Percentiles rank a stretch among this genome's conserved stretches.
Conservation (phyloP, 2,888 invertebrate species). For the Tipula unca region DNA sequence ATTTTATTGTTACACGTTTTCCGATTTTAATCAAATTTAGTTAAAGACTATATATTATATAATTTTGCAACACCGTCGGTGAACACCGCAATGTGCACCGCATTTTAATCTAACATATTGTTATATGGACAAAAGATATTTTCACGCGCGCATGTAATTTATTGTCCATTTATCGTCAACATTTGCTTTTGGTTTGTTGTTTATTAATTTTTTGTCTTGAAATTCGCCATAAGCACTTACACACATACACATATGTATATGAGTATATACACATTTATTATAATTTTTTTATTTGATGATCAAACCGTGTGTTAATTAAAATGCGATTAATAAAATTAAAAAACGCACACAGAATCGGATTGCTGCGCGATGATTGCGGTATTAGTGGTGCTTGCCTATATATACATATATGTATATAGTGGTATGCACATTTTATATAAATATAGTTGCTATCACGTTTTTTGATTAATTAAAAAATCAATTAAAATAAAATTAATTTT, state of each 20-base stretch:
- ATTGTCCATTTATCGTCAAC: no score
- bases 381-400: not conserved
- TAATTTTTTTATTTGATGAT: not conserved
- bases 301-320: not conserved
- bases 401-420: not conserved
- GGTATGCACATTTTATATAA: no score
- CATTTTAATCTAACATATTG: no score
- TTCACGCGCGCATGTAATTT: no score
- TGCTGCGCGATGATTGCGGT: not conserved
- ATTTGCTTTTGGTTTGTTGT: not conserved
- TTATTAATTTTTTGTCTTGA: not conserved
- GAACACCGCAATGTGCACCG: no score
- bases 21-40: no score
- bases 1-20: no score
- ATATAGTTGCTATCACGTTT: not conserved
- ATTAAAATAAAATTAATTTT: slow-evolving; percentile 4
- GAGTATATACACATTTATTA: not conserved
- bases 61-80: no score
- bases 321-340: not conserved
- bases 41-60: no score
- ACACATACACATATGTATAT: not conserved
- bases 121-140: no score
- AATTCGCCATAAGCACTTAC: not conserved
- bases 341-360: not conserved
- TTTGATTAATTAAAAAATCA: not conserved